These are phyloP conservation scores for Porites cylindrica DNA, from an alignment of 92 coral and sea anemone species.

Conservation along the genomic window DNA sequence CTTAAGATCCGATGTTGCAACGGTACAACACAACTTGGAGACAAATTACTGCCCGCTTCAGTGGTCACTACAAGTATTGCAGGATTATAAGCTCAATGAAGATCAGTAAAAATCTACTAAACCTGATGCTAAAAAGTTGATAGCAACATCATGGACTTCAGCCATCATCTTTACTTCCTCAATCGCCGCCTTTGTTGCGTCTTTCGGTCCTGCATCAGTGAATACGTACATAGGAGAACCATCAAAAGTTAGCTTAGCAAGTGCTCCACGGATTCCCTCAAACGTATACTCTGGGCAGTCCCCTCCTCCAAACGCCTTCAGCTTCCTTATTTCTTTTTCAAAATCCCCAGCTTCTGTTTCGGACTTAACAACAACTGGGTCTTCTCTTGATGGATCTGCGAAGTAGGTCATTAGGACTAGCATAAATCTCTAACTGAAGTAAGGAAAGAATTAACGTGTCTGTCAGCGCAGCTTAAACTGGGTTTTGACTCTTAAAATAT, in stretches of 20 bases:
- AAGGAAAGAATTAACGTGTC: too few relatives aligned
- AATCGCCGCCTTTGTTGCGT: slow-evolving; percentile 62
- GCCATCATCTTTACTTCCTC: slow-evolving; percentile 52
- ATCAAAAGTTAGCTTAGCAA: slow-evolving; percentile 50
- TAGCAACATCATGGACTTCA: slow-evolving; percentile 31
- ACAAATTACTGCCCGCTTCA: too few relatives aligned
- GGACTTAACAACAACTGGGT: slow-evolving; percentile 31
- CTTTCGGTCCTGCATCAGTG: slow-evolving; percentile 88
- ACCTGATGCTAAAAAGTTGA: slow-evolving; percentile 83
- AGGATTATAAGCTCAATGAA: too few relatives aligned
- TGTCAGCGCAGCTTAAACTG: too few relatives aligned
- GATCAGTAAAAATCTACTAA: background rate
- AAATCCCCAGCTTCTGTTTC: slow-evolving; percentile 49
- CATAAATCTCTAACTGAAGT: background rate
- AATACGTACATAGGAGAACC: slow-evolving; percentile 94
- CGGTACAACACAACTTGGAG: too few relatives aligned
- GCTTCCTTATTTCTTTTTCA: slow-evolving; percentile 54
- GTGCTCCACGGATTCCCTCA: slow-evolving; percentile 67
- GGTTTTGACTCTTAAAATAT: too few relatives aligned
- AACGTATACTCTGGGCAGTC: slow-evolving; percentile 84
- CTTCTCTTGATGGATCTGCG: background rate
- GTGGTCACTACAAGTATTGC: too few relatives aligned
- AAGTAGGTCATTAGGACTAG: background rate
- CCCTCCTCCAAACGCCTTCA: slow-evolving; percentile 73
- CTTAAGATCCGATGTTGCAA: too few relatives aligned